Base-by-base conservation (phyloP, 1,140 invertebrate species). In the Idris sp. region DNA sequence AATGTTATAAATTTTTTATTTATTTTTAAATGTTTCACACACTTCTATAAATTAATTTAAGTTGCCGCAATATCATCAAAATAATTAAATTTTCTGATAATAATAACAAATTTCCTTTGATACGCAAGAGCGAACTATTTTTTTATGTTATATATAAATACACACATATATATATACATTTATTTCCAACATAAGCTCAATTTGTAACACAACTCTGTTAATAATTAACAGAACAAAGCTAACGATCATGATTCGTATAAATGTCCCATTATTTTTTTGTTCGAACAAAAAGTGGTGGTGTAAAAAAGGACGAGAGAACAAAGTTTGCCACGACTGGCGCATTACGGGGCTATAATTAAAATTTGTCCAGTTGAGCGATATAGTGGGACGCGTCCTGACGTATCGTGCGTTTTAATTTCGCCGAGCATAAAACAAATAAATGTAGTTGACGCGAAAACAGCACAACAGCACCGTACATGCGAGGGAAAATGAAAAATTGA, bases 361-460 rank as follows among this genome's bases (percentile, higher is more conserved):
- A 56, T 67, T 44, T 48, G 61, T 48, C 40, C 49, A 31, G 30
- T 48, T 65, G 40, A 49, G 14, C 33, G 41, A 49, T 67, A 41
- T 25, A 49, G 51, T 67, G 43, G 49, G 22, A 54, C 26, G 25
- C 25, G 18, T 28, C 28, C 8, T 46, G 67, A 61, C 38, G 56
- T 51, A 53, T 53, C 54, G 36, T 61, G 67, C 40, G 26, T 71
- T 71, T 71, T 61, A 33, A 71, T 71, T 71, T 71, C 16, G 38
- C 31, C 11, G 9, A 54, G 54, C 53, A 61, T 71, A 46, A 61
- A 71, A 61, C 48, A 71, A 61, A 71, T 71, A 69, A 69, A 69
- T 59, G 46, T 61, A 59, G 44, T 61, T 54, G 33, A 31, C 31
- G 25, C 31, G 41, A 48, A 25, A 54, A 48, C 41, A 44, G 30